Percentiles rank a stretch among this genome's conserved stretches.
phyloP scores from a whole-genome alignment of 2,797 vertebrate species.

The Nyctibius grandis region DNA sequence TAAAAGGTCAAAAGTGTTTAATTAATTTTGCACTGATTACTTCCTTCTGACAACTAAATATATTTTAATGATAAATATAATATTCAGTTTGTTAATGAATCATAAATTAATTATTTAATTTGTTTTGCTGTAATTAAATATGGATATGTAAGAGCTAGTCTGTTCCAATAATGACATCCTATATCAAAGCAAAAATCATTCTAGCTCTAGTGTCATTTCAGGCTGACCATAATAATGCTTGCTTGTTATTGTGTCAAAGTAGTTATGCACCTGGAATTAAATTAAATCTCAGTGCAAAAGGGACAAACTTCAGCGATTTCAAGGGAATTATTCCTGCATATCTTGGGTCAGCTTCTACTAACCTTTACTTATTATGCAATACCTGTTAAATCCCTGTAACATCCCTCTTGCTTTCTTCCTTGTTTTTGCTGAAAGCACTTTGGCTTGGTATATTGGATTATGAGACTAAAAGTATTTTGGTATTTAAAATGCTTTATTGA shows the following conservation, averaged over 20 bases:
- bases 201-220: neutral
- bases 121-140: neutral
- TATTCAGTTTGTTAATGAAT: neutral
- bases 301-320: neutral
- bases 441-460: neutral
- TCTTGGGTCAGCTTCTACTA: neutral
- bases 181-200: neutral
- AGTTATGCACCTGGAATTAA: neutral
- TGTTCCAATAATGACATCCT: neutral
- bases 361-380: neutral
- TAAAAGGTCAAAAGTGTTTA: neutral
- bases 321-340: neutral
- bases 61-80: neutral
- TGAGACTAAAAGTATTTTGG: neutral
- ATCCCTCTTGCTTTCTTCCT: neutral
- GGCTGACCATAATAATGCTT: neutral
- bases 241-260: neutral
- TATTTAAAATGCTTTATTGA: neutral
- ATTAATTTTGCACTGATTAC: neutral
- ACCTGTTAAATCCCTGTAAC: neutral
- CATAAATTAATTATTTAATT: neutral
- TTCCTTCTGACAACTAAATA: neutral
- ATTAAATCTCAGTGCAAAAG: neutral
- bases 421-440: neutral
- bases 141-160: neutral